Base-by-base conservation (phyloP, 1,140 invertebrate genomes). In the Brachionus rotundiformis region DNA sequence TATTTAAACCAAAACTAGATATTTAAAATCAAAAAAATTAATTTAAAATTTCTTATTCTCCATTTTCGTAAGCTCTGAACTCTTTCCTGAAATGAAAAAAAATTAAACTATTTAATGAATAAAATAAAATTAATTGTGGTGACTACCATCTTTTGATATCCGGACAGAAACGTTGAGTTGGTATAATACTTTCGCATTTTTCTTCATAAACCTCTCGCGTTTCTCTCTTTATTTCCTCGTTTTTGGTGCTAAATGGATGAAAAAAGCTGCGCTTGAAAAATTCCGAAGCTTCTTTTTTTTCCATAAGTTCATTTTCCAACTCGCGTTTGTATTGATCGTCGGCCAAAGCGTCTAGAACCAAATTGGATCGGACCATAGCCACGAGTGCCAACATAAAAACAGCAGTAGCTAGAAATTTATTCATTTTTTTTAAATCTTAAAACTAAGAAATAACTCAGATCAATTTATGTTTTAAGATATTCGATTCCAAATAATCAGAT, bases 211-310 rank as follows among this genome's bases (percentile, higher is more conserved):
- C 79, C 11, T 81, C 79, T 10, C 79, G 79, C 11, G 79, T 63
- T 19, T 81, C 79, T 49, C 79, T 25, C 39, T 81, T 81, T 47
- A 63, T 44, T 81, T 81, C 79, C n/a, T 81, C 79, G 13, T 54
- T 49, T 49, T 81, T 68, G 11, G 59, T 81, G 23, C 13, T 27
- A 49, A 63, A 63, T 13, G 79, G 79, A 65, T 81, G 79, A 65
- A 81, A 81, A n/a, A 77, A 77, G 19, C 29, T 68, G 36, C 59
- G 25, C 7, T 65, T 81, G 13, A 81, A 63, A 81, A 81, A 81
- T 13, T 63, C 54, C n/a, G 16, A 39, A 8, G 79, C 79, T 63
- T 79, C 76, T 29, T 31, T 19, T 23, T 31, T 79, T 11, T 79
- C 47, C 49, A 79, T 54, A 39, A 79, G 47, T 8, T 59, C 76